Percentiles rank a stretch among this genome's conserved stretches.
phyloP scores from a whole-genome alignment of 2,888 invertebrate genomes.

The Synanthedon vespiformis region DNA sequence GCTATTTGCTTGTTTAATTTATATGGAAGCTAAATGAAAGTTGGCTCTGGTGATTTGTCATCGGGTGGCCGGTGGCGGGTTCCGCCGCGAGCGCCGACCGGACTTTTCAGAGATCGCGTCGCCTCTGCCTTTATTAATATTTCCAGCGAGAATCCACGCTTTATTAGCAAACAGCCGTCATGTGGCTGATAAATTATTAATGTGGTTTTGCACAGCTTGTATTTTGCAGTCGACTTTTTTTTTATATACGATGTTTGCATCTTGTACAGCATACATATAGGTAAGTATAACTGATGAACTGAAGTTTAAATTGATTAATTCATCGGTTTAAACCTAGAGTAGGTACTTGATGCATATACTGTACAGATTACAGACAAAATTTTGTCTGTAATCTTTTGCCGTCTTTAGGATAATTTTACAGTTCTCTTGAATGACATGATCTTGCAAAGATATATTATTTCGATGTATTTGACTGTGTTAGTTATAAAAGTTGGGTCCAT shows the following conservation, averaged over 20 bases:
- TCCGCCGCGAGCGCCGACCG: conserved; percentile 26
- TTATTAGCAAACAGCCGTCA: conserved; percentile 71
- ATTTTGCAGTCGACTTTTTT: conserved; percentile 50
- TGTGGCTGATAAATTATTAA: conserved; percentile 70
- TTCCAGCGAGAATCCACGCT: conserved; percentile 65
- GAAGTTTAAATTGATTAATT: no score
- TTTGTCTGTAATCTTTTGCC: no score
- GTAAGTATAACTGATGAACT: not conserved
- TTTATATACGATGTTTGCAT: conserved; percentile 8
- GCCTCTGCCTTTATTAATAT: conserved; percentile 68
- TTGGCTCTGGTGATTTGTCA: conserved; percentile 63
- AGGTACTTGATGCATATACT: no score
- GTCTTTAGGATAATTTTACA: no score
- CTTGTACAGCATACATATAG: not conserved
- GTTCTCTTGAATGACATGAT: no score
- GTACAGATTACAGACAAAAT: no score
- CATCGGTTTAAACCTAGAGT: no score
- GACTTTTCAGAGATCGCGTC: conserved; percentile 53
- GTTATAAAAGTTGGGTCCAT: no score
- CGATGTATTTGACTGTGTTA: no score
- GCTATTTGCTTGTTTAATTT: conserved; percentile 10
- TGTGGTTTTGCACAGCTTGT: conserved; percentile 59
- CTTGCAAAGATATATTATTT: no score
- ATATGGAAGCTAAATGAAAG: conserved; percentile 61
- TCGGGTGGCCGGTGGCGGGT: conserved; percentile 29